A percentile compares a stretch with the other conserved stretches of the same genome.
Evolutionary conservation across 2,888 invertebrate species (phyloP).

Genomic region (Pycnomerus fuliginosus): DNA sequence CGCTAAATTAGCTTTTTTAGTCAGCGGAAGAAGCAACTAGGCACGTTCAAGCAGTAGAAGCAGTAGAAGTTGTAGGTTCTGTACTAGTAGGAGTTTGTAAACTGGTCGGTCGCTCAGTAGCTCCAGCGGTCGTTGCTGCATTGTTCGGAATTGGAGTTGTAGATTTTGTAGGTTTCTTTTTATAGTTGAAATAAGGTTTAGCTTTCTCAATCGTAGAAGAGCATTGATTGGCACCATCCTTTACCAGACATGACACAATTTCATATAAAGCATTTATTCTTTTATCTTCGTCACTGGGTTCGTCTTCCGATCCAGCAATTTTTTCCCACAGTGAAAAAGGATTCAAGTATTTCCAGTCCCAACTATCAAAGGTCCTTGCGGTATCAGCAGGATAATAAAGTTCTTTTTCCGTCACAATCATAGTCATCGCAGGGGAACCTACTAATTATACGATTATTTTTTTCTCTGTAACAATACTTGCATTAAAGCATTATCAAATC

Average conservation of each 20-base stretch:
- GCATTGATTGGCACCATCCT: constrained; percentile 7
- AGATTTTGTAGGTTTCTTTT: constrained; percentile 1
- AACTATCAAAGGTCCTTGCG: constrained; percentile 5
- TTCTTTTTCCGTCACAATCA: too few relatives aligned
- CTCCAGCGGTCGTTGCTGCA: background rate
- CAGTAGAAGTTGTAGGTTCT: background rate
- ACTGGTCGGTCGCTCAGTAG: background rate
- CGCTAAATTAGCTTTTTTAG: background rate
- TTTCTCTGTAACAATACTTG: too few relatives aligned
- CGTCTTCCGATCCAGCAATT: background rate
- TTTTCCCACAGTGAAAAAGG: background rate
- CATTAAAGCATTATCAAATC: too few relatives aligned
- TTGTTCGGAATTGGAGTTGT: background rate
- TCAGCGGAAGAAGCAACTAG: background rate
- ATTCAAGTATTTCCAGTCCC: constrained; percentile 3
- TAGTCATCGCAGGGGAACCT: too few relatives aligned
- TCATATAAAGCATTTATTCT: constrained; percentile 12
- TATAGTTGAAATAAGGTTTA: constrained; percentile 5
- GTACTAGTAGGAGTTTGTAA: background rate
- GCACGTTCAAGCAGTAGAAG: background rate
- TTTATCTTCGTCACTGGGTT: constrained; percentile 1
- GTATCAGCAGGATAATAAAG: too few relatives aligned
- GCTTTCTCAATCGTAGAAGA: constrained; percentile 4
- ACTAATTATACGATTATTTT: too few relatives aligned
- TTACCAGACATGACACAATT: constrained; percentile 8